These are phyloP conservation scores for Tanytarsus gracilentus DNA, from an alignment of 2,888 invertebrate genomes.

Conservation along the genomic window DNA sequence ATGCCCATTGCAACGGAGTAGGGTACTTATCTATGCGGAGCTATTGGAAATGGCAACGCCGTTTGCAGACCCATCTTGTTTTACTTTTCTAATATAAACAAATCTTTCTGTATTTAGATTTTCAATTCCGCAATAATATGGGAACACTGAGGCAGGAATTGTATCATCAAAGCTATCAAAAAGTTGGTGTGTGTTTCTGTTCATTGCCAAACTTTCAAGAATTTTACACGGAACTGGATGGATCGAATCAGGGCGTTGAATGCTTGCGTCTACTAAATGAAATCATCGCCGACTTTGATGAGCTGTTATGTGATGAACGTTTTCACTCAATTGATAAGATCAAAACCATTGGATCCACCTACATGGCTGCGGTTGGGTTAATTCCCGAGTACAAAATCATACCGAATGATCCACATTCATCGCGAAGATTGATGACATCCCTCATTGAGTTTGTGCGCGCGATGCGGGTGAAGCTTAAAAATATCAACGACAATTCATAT, in stretches of 20 bases:
- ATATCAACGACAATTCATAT: conserved; percentile 86
- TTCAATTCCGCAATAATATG: conserved; percentile 81
- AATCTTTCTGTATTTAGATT: conserved; percentile 60
- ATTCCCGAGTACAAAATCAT: conserved; percentile 55
- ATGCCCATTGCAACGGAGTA: too few relatives aligned
- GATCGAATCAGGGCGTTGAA: conserved; percentile 85
- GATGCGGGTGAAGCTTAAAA: conserved; percentile 73
- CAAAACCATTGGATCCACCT: conserved; percentile 86
- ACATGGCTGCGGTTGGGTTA: conserved; percentile 86
- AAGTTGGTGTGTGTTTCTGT: conserved; percentile 85
- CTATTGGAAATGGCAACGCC: too few relatives aligned
- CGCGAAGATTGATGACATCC: conserved; percentile 61
- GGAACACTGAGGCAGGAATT: conserved; percentile 66
- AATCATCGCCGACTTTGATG: conserved; percentile 90
- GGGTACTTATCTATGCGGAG: too few relatives aligned
- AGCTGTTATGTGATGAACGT: conserved; percentile 73
- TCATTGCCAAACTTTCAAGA: conserved; percentile 91
- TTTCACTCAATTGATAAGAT: conserved; percentile 86
- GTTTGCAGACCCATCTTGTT: too few relatives aligned
- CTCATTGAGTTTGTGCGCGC: conserved; percentile 85
- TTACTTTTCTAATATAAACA: not conserved
- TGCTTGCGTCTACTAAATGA: conserved; percentile 65
- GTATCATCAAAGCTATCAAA: conserved; percentile 85
- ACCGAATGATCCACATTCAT: conserved; percentile 50
- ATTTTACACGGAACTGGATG: conserved; percentile 86